Conservation (phyloP, 2,888 invertebrate species). For the Lepidochitona cinerea region DNA sequence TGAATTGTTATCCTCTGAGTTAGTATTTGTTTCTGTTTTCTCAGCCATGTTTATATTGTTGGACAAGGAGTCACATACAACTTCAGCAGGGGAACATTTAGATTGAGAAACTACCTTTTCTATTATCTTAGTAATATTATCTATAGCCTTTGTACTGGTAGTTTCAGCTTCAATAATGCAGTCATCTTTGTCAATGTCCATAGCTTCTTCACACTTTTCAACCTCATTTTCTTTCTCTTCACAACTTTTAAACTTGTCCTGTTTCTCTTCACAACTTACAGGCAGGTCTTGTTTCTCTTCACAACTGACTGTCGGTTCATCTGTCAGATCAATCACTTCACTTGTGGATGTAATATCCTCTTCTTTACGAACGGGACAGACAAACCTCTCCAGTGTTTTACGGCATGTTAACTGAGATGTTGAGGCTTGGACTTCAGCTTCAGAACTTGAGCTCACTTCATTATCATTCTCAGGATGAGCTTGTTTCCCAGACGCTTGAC, state of each 20-base stretch:
- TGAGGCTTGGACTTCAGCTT: conserved; percentile 21
- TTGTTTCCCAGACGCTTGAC: neutral
- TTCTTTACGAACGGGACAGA: conserved; percentile 27
- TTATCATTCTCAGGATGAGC: conserved; percentile 40
- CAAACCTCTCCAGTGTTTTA: conserved; percentile 44
- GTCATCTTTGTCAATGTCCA: neutral
- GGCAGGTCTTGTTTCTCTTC: no score
- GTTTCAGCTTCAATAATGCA: neutral
- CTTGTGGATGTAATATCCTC: conserved; percentile 58
- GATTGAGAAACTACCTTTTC: neutral
- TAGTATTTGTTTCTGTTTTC: no score
- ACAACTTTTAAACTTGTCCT: no score
- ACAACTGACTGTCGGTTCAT: conserved; percentile 13
- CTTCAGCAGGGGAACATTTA: no score
- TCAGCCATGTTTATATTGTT: no score
- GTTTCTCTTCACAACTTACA: no score
- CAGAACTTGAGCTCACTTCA: conserved; percentile 63
- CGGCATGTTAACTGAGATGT: conserved; percentile 17
- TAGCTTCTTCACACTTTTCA: no score
- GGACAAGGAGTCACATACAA: no score
- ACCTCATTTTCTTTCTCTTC: no score
- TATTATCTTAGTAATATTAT: neutral
- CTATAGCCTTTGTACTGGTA: neutral
- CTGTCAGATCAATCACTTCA: conserved; percentile 46
- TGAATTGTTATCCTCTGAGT: no score